Base-by-base conservation (phyloP, 2,113 vertebrate genomes). In the Chaetodon auriga region DNA sequence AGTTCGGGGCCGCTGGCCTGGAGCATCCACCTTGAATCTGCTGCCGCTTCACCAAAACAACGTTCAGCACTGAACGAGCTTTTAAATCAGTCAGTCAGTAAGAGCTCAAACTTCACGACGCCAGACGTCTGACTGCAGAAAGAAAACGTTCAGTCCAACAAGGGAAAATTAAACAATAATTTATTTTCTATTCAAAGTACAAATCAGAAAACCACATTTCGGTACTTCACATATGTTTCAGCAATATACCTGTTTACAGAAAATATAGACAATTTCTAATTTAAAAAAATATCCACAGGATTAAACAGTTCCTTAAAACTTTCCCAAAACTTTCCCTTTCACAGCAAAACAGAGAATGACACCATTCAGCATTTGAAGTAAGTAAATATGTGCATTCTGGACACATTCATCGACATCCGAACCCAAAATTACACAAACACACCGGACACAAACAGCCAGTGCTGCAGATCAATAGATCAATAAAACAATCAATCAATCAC, bases 201-300 rank as follows among this genome's bases (percentile, higher is more conserved):
- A 41, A 41, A 41, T n/a, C n/a, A n/a, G n/a, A n/a, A n/a, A n/a
- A n/a, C n/a, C n/a, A n/a, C n/a, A n/a, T n/a, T n/a, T 65, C 35
- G 66, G 46, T 55, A 49, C 43, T 41, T 63, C 12, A 49, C 14
- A 51, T 30, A 38, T 12, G n/a, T 73, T 66, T 66, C 38, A 78
- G 43, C 15, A 23, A 16, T 0, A 45, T 2, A 41, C 19, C 14
- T 6, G 5, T 13, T 51, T 1, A 18, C 7, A 35, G 0, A 80
- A 69, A 77, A 77, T 72, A 75, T 8, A 72, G 4, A 80, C 3
- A 61, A 68, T 66, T 55, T 77, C 18, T 68, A 13, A 25, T 77
- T 53, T 51, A 46, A n/a, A 77, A 75, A 82, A 75, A 75, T 43
- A 62, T 25, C 57, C 66, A 53, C 11, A 35, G 45, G 21, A 61